Evolutionary conservation across 2,797 vertebrate genomes (phyloP).

Genomic region (Lepus oiostolus): DNA sequence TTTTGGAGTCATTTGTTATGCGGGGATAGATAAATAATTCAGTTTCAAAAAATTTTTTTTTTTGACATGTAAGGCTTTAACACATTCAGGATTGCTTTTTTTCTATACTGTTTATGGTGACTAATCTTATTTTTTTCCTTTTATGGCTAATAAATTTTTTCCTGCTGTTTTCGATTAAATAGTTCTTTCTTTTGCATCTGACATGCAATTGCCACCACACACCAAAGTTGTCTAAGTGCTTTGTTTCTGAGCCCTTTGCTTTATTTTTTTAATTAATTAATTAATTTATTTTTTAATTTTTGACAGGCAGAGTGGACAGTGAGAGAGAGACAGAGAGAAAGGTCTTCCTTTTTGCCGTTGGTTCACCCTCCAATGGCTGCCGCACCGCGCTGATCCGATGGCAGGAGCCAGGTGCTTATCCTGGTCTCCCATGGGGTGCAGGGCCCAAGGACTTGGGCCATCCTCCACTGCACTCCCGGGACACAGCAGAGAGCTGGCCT

Average conservation of each 20-base stretch:
- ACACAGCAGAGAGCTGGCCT: no score
- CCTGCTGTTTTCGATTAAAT: not conserved
- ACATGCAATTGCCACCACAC: not conserved
- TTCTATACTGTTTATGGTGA: not conserved
- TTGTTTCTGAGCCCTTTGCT: not conserved
- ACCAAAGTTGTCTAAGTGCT: not conserved
- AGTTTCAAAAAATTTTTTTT: not conserved
- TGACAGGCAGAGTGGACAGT: no score
- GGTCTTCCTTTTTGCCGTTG: no score
- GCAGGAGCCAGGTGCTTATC: no score
- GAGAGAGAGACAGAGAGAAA: no score
- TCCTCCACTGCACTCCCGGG: no score
- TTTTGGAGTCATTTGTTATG: constrained; percentile 24
- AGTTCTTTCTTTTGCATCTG: not conserved
- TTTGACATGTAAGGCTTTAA: constrained; percentile 11
- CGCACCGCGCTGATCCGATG: no score
- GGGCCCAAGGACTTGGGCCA: no score
- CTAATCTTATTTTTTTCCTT: not conserved
- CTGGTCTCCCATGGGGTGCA: no score
- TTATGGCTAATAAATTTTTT: not conserved
- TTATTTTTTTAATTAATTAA: not conserved
- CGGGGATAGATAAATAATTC: not conserved
- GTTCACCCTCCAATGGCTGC: no score
- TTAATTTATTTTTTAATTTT: no score
- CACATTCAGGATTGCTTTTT: not conserved